Evolutionary conservation across 2,888 invertebrate genomes (phyloP), one percentile per base, ranked within the genome.

Genomic region (Empis livida): DNA sequence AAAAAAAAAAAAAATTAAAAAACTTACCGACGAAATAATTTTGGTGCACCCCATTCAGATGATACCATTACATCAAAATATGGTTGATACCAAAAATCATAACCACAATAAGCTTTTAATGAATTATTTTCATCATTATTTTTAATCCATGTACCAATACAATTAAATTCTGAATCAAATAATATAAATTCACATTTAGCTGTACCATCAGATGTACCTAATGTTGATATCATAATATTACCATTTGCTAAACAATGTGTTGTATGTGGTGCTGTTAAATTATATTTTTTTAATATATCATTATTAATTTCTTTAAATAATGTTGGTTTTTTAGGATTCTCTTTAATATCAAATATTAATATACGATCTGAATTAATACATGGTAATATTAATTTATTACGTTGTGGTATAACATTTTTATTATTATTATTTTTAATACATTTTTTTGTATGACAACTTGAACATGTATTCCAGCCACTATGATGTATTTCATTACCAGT

Each of bases 81-180:
- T 0, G 96, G 96, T 63, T 97, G 95, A 65, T 96, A 96, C 96
- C 96, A 96, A 65, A 89, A 97, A 67, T 97, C 96, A 65, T 97
- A 97, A 6, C 91, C 91, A 56, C 86, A 90, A 45, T 76, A 70
- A 0, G 87, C 82, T n/a, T 65, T 63, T 54, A 76, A 72, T 27
- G 5, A 8, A 27, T 27, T 27, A 27, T 27, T 8, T 4, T 5
- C 13, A 1, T 50, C 53, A 0, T 71, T 62, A 1, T 84, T 83
- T 50, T 76, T 77, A 0, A 83, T 81, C 90, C 90, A 91, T 0
- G 82, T 77, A 10, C 82, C 84, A 13, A 65, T 5, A 23, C 61
- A 64, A 48, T 69, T 61, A 32, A 92, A 84, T 47, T 85, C 76
- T 15, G 84, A 79, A 70, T 96, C 92, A 55, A 97, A 75, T 52